Evolutionary conservation across 2,797 vertebrate genomes (phyloP).

Genomic region (Schizopygopsis malacanthus): DNA sequence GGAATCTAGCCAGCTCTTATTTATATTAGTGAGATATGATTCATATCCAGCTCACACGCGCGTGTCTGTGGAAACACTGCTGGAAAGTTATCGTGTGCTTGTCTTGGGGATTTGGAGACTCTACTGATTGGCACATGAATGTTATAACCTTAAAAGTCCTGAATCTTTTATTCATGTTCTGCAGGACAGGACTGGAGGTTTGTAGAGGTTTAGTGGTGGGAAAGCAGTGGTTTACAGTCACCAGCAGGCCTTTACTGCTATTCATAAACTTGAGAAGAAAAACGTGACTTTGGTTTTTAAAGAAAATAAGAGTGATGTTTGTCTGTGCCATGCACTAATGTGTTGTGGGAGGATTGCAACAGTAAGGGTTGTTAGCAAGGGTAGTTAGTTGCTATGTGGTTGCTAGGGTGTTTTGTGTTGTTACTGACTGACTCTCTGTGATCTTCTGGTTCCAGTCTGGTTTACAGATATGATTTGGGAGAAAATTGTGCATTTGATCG

Average conservation of each 20-base stretch:
- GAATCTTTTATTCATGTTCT: slow-evolving; percentile 11
- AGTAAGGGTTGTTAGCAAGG: slow-evolving; percentile 10
- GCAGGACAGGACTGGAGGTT: neutral
- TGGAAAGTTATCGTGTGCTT: neutral
- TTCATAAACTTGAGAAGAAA: neutral
- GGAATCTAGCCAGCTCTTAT: neutral
- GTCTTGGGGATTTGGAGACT: slow-evolving; percentile 4
- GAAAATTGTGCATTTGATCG: neutral
- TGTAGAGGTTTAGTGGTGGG: neutral
- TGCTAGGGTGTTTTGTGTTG: slow-evolving; percentile 8
- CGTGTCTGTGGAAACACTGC: neutral
- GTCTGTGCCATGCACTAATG: neutral
- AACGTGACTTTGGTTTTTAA: neutral
- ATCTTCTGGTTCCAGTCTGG: neutral
- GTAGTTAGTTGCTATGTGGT: slow-evolving; percentile 22
- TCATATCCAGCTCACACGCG: slow-evolving; percentile 9
- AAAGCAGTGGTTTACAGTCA: neutral
- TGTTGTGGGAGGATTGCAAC: neutral
- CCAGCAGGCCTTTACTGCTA: neutral
- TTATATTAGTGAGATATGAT: slow-evolving; percentile 6
- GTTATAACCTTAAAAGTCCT: slow-evolving; percentile 32
- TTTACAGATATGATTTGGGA: neutral
- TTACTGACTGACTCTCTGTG: slow-evolving; percentile 10
- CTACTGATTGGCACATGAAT: slow-evolving; percentile 14
- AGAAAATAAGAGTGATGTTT: neutral